Conservation (phyloP, 2,888 invertebrate genomes). For the Dromius quadrimaculatus region DNA sequence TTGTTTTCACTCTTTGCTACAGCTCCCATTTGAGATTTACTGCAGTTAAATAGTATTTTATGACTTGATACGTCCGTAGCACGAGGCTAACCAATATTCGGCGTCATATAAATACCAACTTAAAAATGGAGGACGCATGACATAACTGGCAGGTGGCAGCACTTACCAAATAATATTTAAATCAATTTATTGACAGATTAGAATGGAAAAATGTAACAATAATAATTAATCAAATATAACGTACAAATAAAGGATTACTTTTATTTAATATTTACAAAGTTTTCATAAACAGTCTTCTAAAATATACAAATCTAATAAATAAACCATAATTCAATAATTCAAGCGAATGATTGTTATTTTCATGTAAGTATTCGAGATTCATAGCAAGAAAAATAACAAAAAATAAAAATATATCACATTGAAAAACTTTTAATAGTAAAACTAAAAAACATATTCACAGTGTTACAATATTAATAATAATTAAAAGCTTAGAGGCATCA, state of each 20-base stretch:
- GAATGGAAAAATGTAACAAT: neutral
- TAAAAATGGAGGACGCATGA: too few species aligned
- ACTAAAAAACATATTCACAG: slow-evolving; percentile 37
- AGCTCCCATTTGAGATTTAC: slow-evolving; percentile 55
- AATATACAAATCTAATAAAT: slow-evolving; percentile 49
- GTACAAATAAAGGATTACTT: slow-evolving; percentile 23
- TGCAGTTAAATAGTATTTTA: neutral
- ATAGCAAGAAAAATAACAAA: slow-evolving; percentile 13
- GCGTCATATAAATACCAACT: too few species aligned
- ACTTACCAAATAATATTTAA: too few species aligned
- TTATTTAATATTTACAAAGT: slow-evolving; percentile 41
- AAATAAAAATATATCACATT: slow-evolving; percentile 41
- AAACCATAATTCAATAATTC: slow-evolving; percentile 38
- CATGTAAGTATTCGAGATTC: slow-evolving; percentile 24
- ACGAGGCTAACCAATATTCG: too few species aligned
- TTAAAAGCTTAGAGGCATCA: slow-evolving; percentile 16
- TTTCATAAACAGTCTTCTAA: slow-evolving; percentile 47
- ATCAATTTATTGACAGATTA: too few species aligned
- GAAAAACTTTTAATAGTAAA: slow-evolving; percentile 26
- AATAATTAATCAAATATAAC: slow-evolving; percentile 6
- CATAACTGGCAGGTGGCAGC: too few species aligned
- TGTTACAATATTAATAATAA: slow-evolving; percentile 36
- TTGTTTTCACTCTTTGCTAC: slow-evolving; percentile 53
- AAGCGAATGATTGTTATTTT: slow-evolving; percentile 19
- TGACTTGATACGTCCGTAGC: too few species aligned